Base-by-base conservation (phyloP, 2,888 invertebrate species). In the Lasiommata megera region DNA sequence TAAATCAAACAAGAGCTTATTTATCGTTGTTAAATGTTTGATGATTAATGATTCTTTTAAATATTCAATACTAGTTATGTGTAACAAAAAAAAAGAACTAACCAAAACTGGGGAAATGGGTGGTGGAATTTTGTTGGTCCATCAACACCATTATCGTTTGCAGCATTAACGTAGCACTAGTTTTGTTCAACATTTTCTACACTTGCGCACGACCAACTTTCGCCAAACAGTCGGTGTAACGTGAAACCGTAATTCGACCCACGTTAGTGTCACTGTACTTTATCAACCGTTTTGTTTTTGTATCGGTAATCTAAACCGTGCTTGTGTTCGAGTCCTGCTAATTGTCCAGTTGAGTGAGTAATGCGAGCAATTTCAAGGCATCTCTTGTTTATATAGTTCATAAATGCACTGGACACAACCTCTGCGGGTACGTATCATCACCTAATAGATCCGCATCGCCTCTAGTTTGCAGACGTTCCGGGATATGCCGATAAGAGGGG, bases 141-240 rank as follows among this genome's bases (percentile, higher is more conserved):
- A 91, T 88, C 61, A 91, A 71, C 58, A 90, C 82, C 84, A 91
- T 86, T 52, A 91, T 88, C 23, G 91, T 91, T 62, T 91, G 91
- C 58, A 91, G 78, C 91, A 91, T 88, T 63, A 91, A 67, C 46
- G 88, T 84, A 1, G 90, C 89, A 82, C 89, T 88, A 11, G 91
- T 90, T 61, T 72, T 82, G 67, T 91, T 91, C 68, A 81, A 78
- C 90, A 91, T 91, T 66, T 70, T 73, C 7, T 6, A 28, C 28
- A 18, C 37, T 43, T 34, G 64, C 62, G 60, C 62, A 48, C 57
- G 52, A 55, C 38, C 54, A 65, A 62, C 28, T 52, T 54, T 67
- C 66, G 56, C 54, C 52, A 61, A 62, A 65, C 64, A 61, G 48
- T n/a, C n/a, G n/a, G n/a, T 54, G 50, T 43, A 61, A 64, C 54